A percentile compares a stretch with the other conserved stretches of the same genome.
Conservation (phyloP, 2,113 vertebrate genomes). For the Vidua macroura region DNA sequence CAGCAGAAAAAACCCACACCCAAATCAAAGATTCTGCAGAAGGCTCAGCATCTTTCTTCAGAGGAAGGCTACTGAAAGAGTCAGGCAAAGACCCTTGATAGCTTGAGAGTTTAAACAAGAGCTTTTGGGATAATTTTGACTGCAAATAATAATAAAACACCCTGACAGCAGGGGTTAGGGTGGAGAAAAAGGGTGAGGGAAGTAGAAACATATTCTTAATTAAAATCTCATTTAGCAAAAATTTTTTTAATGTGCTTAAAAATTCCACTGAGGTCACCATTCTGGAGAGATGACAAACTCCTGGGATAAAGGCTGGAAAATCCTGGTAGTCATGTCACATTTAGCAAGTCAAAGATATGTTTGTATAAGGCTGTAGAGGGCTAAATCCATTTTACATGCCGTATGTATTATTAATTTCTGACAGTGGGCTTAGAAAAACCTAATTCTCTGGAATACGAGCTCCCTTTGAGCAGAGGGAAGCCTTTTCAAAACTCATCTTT, state of each 20-base stretch:
- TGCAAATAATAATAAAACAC: background rate
- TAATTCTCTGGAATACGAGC: slow-evolving; percentile 64
- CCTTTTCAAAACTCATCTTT: slow-evolving; percentile 76
- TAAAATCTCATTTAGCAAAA: slow-evolving; percentile 32
- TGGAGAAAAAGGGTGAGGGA: background rate
- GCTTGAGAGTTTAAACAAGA: background rate
- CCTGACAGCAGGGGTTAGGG: background rate
- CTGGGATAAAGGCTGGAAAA: slow-evolving; percentile 41
- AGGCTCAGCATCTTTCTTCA: background rate
- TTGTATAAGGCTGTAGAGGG: slow-evolving; percentile 57
- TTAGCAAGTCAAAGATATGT: slow-evolving; percentile 64
- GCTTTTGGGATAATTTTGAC: background rate
- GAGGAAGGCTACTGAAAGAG: background rate
- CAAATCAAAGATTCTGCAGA: background rate
- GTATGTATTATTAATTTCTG: slow-evolving; percentile 68
- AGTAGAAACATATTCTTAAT: background rate
- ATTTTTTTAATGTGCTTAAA: background rate
- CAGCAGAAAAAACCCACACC: background rate
- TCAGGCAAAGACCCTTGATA: background rate
- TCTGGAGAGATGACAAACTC: slow-evolving; percentile 40
- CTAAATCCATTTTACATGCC: slow-evolving; percentile 60
- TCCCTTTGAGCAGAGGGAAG: slow-evolving; percentile 62
- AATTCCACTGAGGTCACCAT: slow-evolving; percentile 50
- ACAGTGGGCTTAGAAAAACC: slow-evolving; percentile 68
- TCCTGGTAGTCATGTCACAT: slow-evolving; percentile 46